A percentile compares a stretch with the other conserved stretches of the same genome.
phyloP scores from a whole-genome alignment of 2,113 vertebrate species.

The Protobothrops flavoviridis region DNA sequence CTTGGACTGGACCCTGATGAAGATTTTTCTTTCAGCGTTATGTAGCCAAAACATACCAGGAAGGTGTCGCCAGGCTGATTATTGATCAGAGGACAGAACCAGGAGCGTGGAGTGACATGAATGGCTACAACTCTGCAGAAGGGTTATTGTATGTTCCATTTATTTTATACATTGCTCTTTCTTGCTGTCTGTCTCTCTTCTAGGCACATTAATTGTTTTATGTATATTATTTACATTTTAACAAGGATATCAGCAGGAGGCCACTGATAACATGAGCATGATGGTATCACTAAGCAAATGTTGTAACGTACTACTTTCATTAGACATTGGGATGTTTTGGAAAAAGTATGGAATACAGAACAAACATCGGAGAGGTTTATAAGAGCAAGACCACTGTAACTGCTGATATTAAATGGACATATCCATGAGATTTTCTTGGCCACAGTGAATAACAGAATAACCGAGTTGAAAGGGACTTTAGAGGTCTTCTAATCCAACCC shows the following conservation, averaged over 20 bases:
- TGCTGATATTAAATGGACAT: background rate
- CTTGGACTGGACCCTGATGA: too few relatives aligned
- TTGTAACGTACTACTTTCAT: background rate
- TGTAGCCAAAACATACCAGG: too few relatives aligned
- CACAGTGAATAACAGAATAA: background rate
- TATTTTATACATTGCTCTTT: slow-evolving; percentile 2
- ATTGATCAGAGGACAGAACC: background rate
- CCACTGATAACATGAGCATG: background rate
- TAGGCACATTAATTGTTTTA: slow-evolving; percentile 37
- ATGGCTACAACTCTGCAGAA: background rate
- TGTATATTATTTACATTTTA: background rate
- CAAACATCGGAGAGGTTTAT: background rate
- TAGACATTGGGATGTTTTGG: background rate
- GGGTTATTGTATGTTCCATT: background rate
- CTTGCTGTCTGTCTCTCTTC: background rate
- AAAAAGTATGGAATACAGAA: background rate
- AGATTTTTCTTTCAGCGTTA: too few relatives aligned
- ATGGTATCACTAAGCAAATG: background rate
- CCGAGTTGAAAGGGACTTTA: too few relatives aligned
- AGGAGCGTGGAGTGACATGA: background rate
- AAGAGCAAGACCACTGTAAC: background rate
- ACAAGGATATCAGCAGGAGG: background rate
- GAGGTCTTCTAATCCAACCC: too few relatives aligned
- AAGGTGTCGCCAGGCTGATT: background rate
- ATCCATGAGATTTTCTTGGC: background rate